These are phyloP conservation scores for Gopherus evgoodei DNA, from an alignment of 2,113 vertebrate species.

Conservation along the genomic window DNA sequence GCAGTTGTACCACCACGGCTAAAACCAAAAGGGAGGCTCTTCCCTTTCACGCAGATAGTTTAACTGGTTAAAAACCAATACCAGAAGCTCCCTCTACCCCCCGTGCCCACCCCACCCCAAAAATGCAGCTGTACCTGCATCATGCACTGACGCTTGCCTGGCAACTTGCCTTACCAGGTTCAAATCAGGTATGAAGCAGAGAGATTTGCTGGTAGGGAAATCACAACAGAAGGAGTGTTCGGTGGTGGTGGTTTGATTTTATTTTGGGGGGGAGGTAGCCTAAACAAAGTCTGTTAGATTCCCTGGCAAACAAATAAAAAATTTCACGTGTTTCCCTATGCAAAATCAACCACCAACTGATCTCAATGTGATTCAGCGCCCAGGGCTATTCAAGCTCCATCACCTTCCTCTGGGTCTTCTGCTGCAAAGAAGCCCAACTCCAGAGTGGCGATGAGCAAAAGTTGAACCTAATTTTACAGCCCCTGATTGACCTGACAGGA, in stretches of 20 bases:
- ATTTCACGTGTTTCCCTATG: neutral
- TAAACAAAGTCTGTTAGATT: neutral
- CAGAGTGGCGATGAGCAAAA: neutral
- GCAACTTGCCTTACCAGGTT: too few relatives aligned
- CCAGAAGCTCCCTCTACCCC: neutral
- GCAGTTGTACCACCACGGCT: neutral
- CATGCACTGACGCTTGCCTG: fast-evolving
- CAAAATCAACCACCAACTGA: neutral
- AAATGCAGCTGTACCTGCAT: neutral
- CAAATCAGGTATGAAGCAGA: neutral
- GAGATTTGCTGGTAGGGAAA: neutral
- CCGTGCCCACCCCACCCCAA: neutral
- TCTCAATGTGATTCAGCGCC: neutral
- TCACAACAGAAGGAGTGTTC: neutral
- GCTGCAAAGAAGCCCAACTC: neutral
- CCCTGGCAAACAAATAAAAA: neutral
- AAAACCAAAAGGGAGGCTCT: too few relatives aligned
- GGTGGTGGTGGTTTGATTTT: neutral
- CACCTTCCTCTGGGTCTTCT: neutral
- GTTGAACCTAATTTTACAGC: neutral
- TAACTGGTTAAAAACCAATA: fast-evolving
- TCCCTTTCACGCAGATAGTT: neutral
- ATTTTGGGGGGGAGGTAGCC: neutral
- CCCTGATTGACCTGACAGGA: slow-evolving; percentile 55
- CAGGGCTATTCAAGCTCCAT: neutral